Base-by-base conservation (phyloP, 2,888 invertebrate species). In the Pandemis corylana region DNA sequence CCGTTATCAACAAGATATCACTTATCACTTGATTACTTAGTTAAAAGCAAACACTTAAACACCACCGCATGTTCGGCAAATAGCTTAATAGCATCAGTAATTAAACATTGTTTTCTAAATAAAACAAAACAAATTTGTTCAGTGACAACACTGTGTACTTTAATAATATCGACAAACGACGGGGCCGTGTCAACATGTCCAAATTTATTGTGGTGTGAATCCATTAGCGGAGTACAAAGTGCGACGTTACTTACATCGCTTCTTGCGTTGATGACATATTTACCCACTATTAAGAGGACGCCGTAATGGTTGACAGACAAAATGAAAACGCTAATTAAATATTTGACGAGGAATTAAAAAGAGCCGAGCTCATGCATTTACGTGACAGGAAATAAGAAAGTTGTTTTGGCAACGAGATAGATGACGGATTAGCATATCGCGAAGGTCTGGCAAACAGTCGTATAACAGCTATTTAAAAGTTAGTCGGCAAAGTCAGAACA, bases 21-120 rank as follows among this genome's bases (percentile, higher is more conserved):
- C 82, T 79, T 79, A 80, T 81, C 81, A 85, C 83, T 87, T 84
- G 81, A 80, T 80, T 70, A 72, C 85, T 77, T 72, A 66, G 76
- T 68, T 71, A 71, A 36, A 36, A 76, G 67, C 64, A 74, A 66
- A 68, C 73, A 77, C 72, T 73, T 68, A 70, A 72, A 68, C 84
- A 87, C 81, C 86, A 87, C 77, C 81, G 82, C 78, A 84, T 80
- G 81, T 81, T 82, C 80, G 84, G 82, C 84, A 90, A 91, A 92
- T 87, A 90, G 81, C 81, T 84, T 89, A 90, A 91, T 90, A 88
- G 83, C 82, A 82, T 81, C 80, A 84, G 83, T 87, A 88, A 91
- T 92, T 92, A 92, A 92, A 93, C 87, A 91, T 80, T 83, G 82
- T 88, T 91, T 92, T 91, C 88, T 89, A 84, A 90, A 90, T 88